These are phyloP conservation scores for Aproaerema taeniolella DNA, from an alignment of 2,888 invertebrate genomes.

Conservation along the genomic window DNA sequence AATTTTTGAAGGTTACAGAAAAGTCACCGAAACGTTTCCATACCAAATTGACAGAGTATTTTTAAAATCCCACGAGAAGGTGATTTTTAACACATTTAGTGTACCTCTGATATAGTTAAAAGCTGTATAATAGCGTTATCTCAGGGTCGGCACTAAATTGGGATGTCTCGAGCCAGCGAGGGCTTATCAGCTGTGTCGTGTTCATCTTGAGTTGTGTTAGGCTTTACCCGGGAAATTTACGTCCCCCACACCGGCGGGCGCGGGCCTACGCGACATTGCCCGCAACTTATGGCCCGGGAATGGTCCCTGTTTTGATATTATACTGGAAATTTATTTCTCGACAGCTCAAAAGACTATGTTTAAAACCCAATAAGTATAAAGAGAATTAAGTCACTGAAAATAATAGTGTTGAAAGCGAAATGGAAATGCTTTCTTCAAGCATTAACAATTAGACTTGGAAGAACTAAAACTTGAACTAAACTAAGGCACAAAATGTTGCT, in stretches of 20 bases:
- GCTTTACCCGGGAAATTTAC: conserved; percentile 73
- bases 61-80: no score
- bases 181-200: conserved; percentile 69
- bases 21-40: no score
- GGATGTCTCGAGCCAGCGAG: conserved; percentile 68
- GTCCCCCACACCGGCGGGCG: conserved; percentile 36
- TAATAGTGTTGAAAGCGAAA: no score
- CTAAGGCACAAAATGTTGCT: no score
- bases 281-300: conserved; percentile 52
- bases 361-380: no score
- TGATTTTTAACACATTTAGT: conserved; percentile 72
- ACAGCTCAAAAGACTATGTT: not conserved
- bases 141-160: conserved; percentile 72
- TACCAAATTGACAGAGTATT: no score
- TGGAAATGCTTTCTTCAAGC: no score
- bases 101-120: conserved; percentile 74
- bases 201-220: conserved; percentile 77
- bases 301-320: conserved; percentile 26
- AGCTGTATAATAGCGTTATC: conserved; percentile 77
- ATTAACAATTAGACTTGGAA: no score
- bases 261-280: conserved; percentile 59
- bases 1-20: no score
- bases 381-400: no score
- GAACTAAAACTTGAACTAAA: no score
- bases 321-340: conserved; percentile 16